Evolutionary conservation across 2,888 invertebrate species (phyloP), one percentile per base, ranked within the genome.

Genomic region (Cancer borealis): DNA sequence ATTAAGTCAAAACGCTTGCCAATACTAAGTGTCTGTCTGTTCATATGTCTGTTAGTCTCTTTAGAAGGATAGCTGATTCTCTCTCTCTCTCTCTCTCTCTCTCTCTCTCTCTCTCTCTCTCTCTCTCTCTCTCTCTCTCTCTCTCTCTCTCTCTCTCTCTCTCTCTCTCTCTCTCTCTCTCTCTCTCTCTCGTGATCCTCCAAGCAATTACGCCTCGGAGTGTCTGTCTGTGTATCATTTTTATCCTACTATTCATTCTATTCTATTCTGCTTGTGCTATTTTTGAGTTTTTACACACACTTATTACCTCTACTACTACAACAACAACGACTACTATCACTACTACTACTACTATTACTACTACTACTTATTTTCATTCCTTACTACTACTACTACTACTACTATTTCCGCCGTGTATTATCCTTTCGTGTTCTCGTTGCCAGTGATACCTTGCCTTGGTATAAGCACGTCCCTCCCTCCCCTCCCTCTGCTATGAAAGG

Each of bases 61-160:
- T 26, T 26, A 12, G 14, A 30, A 30, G 30, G 21, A 66, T 26
- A 12, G 26, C 6, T 12, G 30, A 10, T 10, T 79, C 26, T 79
- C 79, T 26, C 79, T 26, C 79, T n/a, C 79, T 26, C 79, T 26
- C 79, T 79, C 26, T 79, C 26, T 79, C 79, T 79, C 79, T 79
- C 79, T 79, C 79, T 79, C 79, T 79, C 79, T 79, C 79, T 79
- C 79, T 79, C 79, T 79, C 79, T 79, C 79, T 79, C 79, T 79
- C 79, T 79, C 79, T 26, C 26, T 26, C 26, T 26, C 26, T 26
- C 79, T 79, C 79, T 79, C 79, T 30, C 79, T 79, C 30, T 30
- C 79, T 79, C 79, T 79, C 79, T 30, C 30, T 30, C 30, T 30
- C 79, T 79, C 79, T 79, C 79, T 30, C 79, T 79, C 79, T 79